Base-by-base conservation (phyloP, 1,140 invertebrate species). In the Dreissena polymorpha region DNA sequence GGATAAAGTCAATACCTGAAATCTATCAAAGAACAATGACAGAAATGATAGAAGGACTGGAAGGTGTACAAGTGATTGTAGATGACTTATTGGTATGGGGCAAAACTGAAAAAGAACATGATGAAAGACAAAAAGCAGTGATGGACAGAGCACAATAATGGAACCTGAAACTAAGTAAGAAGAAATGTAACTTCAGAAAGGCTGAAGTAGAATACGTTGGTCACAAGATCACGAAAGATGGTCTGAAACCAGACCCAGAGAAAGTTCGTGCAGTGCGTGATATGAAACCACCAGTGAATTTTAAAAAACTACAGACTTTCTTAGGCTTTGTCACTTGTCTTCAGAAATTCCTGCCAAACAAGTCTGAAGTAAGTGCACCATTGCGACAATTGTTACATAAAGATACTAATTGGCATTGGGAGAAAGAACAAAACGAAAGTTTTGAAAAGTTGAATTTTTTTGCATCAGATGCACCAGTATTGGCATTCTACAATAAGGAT, bases 11-110 rank as follows among this genome's bases (percentile, higher is more conserved):
- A 18, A 68, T 53, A 12, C 93, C 93, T 25, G 92, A 91, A 51
- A 93, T 93, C 49, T 94, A 93, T 84, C 93, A 93, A 83, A 85
- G 86, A 63, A 88, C 88, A 10, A 93, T 94, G 74, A 51, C 64
- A 5, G 23, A 78, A 57, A 51, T 78, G 25, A 10, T 78, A 53
- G n/a, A 78, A 51, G 64, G 50, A 3, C 16, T 78, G 6, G 76
- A n/a, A n/a, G n/a, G n/a, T n/a, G n/a, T n/a, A n/a, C n/a, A n/a
- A n/a, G n/a, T n/a, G n/a, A n/a, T n/a, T n/a, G n/a, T n/a, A n/a
- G n/a, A n/a, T n/a, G n/a, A n/a, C n/a, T n/a, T n/a, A n/a, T n/a
- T n/a, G n/a, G n/a, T n/a, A n/a, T n/a, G n/a, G n/a, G n/a, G n/a
- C n/a, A n/a, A n/a, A n/a, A n/a, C n/a, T n/a, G n/a, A n/a, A n/a